Evolutionary conservation across 1,140 invertebrate genomes (phyloP).

Genomic region (Pseudomyrmex concolor): DNA sequence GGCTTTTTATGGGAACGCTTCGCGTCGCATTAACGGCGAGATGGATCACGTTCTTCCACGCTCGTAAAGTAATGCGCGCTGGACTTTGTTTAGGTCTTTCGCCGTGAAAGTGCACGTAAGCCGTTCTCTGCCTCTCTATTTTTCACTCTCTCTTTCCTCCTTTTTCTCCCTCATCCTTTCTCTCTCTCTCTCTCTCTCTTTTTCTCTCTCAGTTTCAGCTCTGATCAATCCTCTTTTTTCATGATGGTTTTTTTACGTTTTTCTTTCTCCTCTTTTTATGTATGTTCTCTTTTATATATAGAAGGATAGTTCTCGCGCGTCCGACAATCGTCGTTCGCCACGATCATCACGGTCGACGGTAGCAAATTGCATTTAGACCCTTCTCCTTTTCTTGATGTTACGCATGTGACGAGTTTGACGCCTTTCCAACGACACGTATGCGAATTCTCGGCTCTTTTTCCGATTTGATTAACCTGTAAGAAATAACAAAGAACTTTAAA

Average conservation of each 20-base stretch:
- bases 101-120: slow-evolving; percentile 74
- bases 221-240: slow-evolving; percentile 42
- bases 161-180: slow-evolving; percentile 45
- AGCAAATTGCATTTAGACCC: slow-evolving; percentile 53
- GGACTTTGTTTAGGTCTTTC: slow-evolving; percentile 78
- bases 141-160: slow-evolving; percentile 11
- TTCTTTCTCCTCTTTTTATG: slow-evolving; percentile 51
- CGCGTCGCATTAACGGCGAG: slow-evolving; percentile 79
- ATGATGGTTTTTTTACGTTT: slow-evolving; percentile 30
- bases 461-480: slow-evolving; percentile 53
- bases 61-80: slow-evolving; percentile 80
- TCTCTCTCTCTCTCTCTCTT: neutral
- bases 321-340: slow-evolving; percentile 45
- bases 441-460: slow-evolving; percentile 33
- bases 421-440: slow-evolving; percentile 28
- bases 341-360: slow-evolving; percentile 51
- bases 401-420: slow-evolving; percentile 37
- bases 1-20: slow-evolving; percentile 76
- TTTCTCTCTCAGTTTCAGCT: neutral
- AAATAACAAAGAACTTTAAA: slow-evolving; percentile 25
- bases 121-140: slow-evolving; percentile 58
- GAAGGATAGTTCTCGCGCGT: slow-evolving; percentile 40
- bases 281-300: slow-evolving; percentile 51
- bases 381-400: slow-evolving; percentile 52
- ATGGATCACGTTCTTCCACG: slow-evolving; percentile 79